Evolutionary conservation across 2,113 vertebrate species (phyloP).

Genomic region (Periophthalmus modestus): DNA sequence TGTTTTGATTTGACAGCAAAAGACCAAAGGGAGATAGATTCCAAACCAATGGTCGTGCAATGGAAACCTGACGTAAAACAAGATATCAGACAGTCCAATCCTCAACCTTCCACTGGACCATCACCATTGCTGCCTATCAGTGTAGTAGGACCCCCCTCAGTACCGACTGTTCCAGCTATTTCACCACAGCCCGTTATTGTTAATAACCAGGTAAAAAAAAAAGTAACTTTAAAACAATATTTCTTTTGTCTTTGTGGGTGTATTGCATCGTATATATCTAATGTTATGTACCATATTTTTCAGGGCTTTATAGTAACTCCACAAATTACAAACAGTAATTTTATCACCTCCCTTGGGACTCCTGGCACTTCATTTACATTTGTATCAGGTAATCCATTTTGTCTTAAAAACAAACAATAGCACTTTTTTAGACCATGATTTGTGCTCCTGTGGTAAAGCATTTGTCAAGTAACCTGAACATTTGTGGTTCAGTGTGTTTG

Average conservation of each 20-base stretch:
- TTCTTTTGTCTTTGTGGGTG: not conserved
- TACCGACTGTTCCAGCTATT: constrained; percentile 67
- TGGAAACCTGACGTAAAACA: constrained; percentile 20
- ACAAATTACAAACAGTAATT: constrained; percentile 79
- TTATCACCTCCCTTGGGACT: constrained; percentile 82
- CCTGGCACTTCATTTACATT: constrained; percentile 81
- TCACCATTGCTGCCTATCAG: constrained; percentile 65
- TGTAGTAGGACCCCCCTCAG: constrained; percentile 56
- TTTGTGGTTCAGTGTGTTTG: too few species aligned
- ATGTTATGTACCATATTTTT: constrained; percentile 27
- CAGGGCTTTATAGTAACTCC: constrained; percentile 86
- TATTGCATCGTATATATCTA: not conserved
- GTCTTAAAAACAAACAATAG: not conserved
- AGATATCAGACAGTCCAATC: constrained; percentile 20
- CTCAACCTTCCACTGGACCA: constrained; percentile 63
- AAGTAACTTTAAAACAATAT: not conserved
- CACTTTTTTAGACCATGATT: too few species aligned
- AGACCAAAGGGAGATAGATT: constrained; percentile 44
- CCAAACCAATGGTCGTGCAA: constrained; percentile 29
- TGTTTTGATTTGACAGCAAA: constrained; percentile 49
- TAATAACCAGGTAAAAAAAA: constrained; percentile 78
- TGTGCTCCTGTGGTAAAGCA: too few species aligned
- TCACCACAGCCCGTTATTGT: constrained; percentile 78
- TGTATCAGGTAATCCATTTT: constrained; percentile 79
- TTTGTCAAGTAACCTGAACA: too few species aligned